Evolutionary conservation across 2,113 vertebrate species (phyloP).

Genomic region (Sula dactylatra): DNA sequence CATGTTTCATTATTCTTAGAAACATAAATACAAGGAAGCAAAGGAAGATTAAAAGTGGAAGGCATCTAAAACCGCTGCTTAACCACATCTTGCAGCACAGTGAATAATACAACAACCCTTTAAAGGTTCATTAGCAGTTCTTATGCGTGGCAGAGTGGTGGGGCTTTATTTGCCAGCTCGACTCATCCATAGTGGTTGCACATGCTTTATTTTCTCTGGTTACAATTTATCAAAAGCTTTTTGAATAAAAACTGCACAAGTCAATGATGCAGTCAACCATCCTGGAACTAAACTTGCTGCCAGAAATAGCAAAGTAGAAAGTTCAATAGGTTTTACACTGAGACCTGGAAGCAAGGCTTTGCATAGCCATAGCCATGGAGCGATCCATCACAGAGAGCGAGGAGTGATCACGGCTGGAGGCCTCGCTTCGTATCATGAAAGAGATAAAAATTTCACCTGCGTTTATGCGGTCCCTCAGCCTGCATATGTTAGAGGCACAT

Average conservation of each 20-base stretch:
- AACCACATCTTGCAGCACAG: fast-evolving
- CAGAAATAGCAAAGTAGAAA: fast-evolving
- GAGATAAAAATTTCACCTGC: fast-evolving
- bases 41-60: background rate
- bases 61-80: background rate
- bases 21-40: background rate
- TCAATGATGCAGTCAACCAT: fast-evolving
- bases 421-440: fast-evolving
- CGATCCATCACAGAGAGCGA: fast-evolving
- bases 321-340: fast-evolving
- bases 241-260: background rate
- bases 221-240: background rate
- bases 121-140: background rate
- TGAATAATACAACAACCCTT: fast-evolving
- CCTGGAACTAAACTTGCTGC: background rate
- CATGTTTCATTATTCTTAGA: background rate
- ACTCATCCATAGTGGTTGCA: fast-evolving
- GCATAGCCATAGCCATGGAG: fast-evolving
- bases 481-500: fast-evolving
- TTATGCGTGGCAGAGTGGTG: fast-evolving
- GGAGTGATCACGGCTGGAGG: fast-evolving
- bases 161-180: background rate
- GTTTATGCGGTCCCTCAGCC: fast-evolving
- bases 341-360: fast-evolving
- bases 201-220: background rate